phyloP scores from a whole-genome alignment of 1,140 invertebrate genomes.

The Latrodectus geometricus region DNA sequence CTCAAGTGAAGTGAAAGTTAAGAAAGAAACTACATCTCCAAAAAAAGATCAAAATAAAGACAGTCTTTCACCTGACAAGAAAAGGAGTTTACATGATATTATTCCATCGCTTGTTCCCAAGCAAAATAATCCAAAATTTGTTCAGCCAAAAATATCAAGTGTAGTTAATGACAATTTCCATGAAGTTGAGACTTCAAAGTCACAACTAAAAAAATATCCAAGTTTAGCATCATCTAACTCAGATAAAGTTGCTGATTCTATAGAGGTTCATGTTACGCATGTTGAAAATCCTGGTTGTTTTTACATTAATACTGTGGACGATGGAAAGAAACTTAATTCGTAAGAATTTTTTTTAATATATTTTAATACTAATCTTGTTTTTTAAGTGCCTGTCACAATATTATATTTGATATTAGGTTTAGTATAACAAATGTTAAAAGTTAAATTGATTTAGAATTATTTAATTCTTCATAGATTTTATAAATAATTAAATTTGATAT shows the following conservation, averaged over 20 bases:
- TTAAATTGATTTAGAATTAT: too few relatives aligned
- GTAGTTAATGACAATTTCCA: too few relatives aligned
- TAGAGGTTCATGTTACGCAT: constrained; percentile 33
- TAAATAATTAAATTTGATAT: too few relatives aligned
- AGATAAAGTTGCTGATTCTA: background rate
- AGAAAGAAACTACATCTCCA: background rate
- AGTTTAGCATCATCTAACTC: background rate
- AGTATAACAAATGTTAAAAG: too few relatives aligned
- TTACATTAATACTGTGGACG: constrained; percentile 16
- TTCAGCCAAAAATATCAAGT: background rate
- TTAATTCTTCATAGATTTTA: too few relatives aligned
- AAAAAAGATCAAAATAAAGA: too few relatives aligned
- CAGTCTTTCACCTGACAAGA: background rate
- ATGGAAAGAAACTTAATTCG: constrained; percentile 3
- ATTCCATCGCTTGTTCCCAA: background rate
- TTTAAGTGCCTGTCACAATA: background rate
- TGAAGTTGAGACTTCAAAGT: background rate
- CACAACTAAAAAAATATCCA: constrained; percentile 19
- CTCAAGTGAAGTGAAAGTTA: background rate
- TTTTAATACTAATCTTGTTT: background rate
- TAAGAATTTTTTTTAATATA: constrained; percentile 7
- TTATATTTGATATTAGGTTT: too few relatives aligned
- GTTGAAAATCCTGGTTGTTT: constrained; percentile 27
- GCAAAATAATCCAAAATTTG: background rate
- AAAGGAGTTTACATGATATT: background rate